Percentiles rank a stretch among this genome's conserved stretches.
phyloP scores from a whole-genome alignment of 2,888 invertebrate genomes.

The Apamea monoglypha region DNA sequence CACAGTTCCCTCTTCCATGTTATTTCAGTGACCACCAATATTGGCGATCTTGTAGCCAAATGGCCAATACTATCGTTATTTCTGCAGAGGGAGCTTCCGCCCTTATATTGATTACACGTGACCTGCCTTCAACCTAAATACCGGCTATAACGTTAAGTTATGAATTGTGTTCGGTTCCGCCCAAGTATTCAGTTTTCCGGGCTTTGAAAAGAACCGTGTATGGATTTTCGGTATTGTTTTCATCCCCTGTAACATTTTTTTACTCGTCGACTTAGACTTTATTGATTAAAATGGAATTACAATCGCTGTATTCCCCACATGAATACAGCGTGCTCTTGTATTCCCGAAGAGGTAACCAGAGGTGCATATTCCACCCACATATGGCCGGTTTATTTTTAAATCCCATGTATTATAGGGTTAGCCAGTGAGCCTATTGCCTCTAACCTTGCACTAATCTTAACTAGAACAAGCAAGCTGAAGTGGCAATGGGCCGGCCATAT shows the following conservation, averaged over 20 bases:
- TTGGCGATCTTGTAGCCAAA: slow-evolving; percentile 7
- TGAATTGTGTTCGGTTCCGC: slow-evolving; percentile 29
- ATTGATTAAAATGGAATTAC: neutral
- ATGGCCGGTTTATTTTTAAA: neutral
- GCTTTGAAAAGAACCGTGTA: slow-evolving; percentile 12
- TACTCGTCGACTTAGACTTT: neutral
- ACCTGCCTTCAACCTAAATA: slow-evolving; percentile 59
- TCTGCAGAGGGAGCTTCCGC: slow-evolving; percentile 50
- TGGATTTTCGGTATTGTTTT: slow-evolving; percentile 11
- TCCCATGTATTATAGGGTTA: neutral
- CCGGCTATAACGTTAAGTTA: slow-evolving; percentile 50
- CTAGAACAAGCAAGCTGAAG: no score
- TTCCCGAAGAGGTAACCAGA: neutral
- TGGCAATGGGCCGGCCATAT: no score
- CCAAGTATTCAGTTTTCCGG: slow-evolving; percentile 21
- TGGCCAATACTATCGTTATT: slow-evolving; percentile 27
- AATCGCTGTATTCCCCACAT: neutral
- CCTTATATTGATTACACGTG: slow-evolving; percentile 63
- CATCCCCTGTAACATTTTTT: neutral
- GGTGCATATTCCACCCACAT: neutral
- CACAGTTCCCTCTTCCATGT: slow-evolving; percentile 18
- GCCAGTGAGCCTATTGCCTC: neutral
- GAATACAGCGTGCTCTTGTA: neutral
- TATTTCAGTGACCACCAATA: slow-evolving; percentile 35
- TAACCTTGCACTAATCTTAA: neutral